These are phyloP conservation scores for Phaenicophaeus curvirostris DNA, from an alignment of 2,797 vertebrate species.

Conservation along the genomic window DNA sequence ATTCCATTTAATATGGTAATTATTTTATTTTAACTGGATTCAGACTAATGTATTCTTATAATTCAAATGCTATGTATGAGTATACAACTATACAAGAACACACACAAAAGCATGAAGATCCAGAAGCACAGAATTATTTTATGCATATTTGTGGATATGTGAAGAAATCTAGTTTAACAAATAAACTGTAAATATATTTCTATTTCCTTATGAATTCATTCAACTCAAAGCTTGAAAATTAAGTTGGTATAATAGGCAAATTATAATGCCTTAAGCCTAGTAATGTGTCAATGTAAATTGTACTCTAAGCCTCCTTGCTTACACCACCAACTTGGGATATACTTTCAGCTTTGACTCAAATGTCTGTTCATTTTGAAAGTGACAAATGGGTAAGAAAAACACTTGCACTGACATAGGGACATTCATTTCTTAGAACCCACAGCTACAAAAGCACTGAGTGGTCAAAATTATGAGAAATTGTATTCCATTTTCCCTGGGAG, in stretches of 20 bases:
- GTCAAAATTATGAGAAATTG: slow-evolving; percentile 62
- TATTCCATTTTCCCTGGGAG: slow-evolving; percentile 50
- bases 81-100: background rate
- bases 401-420: background rate
- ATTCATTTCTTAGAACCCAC: background rate
- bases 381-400: background rate
- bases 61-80: background rate
- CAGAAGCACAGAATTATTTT: background rate
- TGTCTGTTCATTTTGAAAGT: background rate
- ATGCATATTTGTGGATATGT: background rate
- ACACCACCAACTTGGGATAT: background rate
- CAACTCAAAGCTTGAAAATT: background rate
- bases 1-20: background rate
- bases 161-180: background rate
- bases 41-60: background rate
- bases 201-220: background rate
- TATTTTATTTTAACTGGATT: background rate
- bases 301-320: background rate
- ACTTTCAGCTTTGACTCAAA: slow-evolving; percentile 7
- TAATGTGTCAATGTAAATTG: background rate
- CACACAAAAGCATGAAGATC: background rate
- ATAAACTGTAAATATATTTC: background rate
- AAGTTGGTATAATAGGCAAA: background rate
- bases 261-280: background rate
- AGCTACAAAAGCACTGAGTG: slow-evolving; percentile 18